Evolutionary conservation across 2,113 vertebrate species (phyloP).

Genomic region (Bubo bubo): DNA sequence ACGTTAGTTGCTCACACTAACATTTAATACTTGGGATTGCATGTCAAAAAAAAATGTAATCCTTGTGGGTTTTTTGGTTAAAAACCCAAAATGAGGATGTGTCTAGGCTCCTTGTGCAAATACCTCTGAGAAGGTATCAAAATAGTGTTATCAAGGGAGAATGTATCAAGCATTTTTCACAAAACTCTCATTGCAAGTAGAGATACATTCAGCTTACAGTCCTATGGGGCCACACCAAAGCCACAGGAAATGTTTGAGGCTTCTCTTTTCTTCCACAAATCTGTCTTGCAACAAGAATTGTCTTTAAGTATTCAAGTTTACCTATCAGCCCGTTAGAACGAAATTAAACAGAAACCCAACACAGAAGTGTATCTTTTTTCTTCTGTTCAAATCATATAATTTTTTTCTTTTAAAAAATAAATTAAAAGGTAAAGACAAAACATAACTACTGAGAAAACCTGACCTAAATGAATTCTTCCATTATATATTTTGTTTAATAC

Average conservation of each 20-base stretch:
- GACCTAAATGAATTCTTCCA: neutral
- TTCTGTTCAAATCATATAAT: fast-evolving
- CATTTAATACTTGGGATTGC: neutral
- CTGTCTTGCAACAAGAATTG: neutral
- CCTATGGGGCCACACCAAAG: neutral
- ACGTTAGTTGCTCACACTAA: neutral
- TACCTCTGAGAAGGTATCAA: neutral
- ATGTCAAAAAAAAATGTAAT: neutral
- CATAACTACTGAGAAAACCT: neutral
- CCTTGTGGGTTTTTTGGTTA: neutral
- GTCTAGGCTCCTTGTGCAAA: neutral
- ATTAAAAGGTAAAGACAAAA: neutral
- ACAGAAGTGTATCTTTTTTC: neutral
- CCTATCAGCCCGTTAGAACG: neutral
- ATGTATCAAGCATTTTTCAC: neutral
- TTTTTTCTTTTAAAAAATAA: neutral
- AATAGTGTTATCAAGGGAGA: neutral
- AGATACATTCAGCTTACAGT: neutral
- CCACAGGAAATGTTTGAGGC: neutral
- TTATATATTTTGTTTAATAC: neutral
- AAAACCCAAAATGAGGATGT: neutral
- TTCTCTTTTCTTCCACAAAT: neutral
- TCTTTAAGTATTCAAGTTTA: neutral
- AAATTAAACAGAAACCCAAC: neutral
- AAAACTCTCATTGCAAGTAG: neutral